Evolutionary conservation across 2,113 vertebrate species (phyloP).

Genomic region (Ciconia maguari): DNA sequence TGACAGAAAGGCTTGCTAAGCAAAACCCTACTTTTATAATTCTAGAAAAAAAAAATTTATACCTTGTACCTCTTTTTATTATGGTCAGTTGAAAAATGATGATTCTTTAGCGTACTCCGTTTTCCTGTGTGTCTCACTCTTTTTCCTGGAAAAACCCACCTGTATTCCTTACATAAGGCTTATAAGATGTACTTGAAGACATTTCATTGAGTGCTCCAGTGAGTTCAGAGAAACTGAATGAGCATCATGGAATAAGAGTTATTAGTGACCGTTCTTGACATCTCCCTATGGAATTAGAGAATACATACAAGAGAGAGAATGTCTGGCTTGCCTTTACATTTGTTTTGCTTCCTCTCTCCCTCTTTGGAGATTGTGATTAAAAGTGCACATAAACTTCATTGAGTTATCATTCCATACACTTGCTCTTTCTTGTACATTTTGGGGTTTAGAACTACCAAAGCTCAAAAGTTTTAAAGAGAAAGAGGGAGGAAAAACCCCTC

Average conservation of each 20-base stretch:
- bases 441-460: neutral
- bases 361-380: neutral
- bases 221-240: neutral
- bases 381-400: neutral
- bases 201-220: neutral
- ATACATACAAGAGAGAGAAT: neutral
- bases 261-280: neutral
- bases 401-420: neutral
- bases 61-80: neutral
- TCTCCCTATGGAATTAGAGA: neutral
- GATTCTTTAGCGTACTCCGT: neutral
- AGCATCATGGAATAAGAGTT: neutral
- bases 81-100: neutral
- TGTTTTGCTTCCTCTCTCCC: neutral
- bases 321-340: neutral
- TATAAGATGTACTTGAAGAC: neutral
- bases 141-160: neutral
- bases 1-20: neutral
- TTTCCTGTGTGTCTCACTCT: neutral
- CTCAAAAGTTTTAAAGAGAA: neutral
- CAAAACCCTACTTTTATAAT: neutral
- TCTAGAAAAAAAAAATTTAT: neutral
- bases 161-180: neutral
- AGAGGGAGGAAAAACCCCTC: neutral
- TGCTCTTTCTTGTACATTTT: neutral